Conservation (phyloP, 2,113 vertebrate genomes). For the Procavia capensis region DNA sequence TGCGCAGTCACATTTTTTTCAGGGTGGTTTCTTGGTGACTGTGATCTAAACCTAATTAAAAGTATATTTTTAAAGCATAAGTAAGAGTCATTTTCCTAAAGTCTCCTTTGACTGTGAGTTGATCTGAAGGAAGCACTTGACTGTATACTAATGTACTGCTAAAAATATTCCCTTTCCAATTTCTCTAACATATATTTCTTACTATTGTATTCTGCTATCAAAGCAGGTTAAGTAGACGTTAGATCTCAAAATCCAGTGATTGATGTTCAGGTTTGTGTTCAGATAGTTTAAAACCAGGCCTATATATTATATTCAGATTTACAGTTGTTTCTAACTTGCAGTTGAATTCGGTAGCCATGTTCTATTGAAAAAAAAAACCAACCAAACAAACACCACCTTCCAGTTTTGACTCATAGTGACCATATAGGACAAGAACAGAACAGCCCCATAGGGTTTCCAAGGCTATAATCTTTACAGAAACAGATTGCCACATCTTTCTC, state of each 20-base stretch:
- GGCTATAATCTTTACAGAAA: not conserved
- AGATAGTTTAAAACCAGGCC: not conserved
- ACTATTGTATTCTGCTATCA: slow-evolving; percentile 17
- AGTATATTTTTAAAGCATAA: slow-evolving; percentile 62
- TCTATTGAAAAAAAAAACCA: not conserved
- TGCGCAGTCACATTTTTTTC: slow-evolving; percentile 74
- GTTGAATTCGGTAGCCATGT: not conserved
- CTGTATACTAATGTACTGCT: not conserved
- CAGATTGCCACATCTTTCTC: not conserved
- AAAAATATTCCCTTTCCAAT: not conserved
- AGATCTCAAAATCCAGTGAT: not conserved
- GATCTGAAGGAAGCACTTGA: slow-evolving; percentile 33
- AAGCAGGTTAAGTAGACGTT: not conserved
- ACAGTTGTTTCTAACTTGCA: not conserved
- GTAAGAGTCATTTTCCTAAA: slow-evolving; percentile 35
- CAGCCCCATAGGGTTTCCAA: too few species aligned
- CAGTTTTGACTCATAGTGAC: too few species aligned
- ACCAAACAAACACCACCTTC: too few species aligned
- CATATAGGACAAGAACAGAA: too few species aligned
- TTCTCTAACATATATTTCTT: slow-evolving; percentile 42
- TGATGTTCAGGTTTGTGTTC: not conserved
- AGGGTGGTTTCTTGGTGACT: slow-evolving; percentile 64
- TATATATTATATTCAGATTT: not conserved
- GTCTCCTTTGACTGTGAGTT: slow-evolving; percentile 11
- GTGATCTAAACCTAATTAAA: slow-evolving; percentile 83